Evolutionary conservation across 2,888 invertebrate species (phyloP).

Genomic region (Coleophora deauratella): DNA sequence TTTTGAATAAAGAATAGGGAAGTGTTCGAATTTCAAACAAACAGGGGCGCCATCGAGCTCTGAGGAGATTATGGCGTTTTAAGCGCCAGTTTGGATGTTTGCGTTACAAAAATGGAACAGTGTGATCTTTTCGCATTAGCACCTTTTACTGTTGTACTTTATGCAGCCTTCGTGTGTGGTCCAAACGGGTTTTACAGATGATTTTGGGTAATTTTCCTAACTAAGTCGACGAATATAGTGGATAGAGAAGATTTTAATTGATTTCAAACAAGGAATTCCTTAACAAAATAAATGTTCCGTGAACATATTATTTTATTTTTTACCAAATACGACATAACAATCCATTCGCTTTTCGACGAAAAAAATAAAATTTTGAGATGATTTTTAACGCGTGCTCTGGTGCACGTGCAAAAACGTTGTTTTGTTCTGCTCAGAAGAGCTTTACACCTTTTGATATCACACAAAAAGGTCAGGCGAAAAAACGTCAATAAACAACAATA

Average conservation of each 20-base stretch:
- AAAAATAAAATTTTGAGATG: background rate
- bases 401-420: constrained; percentile 41
- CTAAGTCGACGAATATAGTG: constrained; percentile 3
- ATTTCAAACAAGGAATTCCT: background rate
- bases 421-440: constrained; percentile 28
- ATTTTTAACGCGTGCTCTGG: constrained; percentile 59
- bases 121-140: constrained; percentile 64
- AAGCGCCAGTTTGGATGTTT: constrained; percentile 52
- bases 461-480: constrained; percentile 40
- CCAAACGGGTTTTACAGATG: constrained; percentile 17
- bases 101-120: constrained; percentile 57
- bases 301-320: constrained; percentile 24
- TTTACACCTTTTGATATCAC: constrained; percentile 50
- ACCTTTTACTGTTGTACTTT: constrained; percentile 67
- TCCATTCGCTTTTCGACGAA: constrained; percentile 11
- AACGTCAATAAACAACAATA: constrained; percentile 45
- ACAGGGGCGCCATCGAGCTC: constrained; percentile 52
- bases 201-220: constrained; percentile 2
- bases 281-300: constrained; percentile 11
- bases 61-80: constrained; percentile 59
- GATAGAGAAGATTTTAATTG: constrained; percentile 5
- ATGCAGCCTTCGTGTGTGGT: constrained; percentile 61
- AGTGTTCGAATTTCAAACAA: constrained; percentile 32
- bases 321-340: constrained; percentile 29
- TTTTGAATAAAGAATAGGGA: constrained; percentile 36